Conservation (phyloP, 2,113 vertebrate genomes). For the Anser cygnoides region DNA sequence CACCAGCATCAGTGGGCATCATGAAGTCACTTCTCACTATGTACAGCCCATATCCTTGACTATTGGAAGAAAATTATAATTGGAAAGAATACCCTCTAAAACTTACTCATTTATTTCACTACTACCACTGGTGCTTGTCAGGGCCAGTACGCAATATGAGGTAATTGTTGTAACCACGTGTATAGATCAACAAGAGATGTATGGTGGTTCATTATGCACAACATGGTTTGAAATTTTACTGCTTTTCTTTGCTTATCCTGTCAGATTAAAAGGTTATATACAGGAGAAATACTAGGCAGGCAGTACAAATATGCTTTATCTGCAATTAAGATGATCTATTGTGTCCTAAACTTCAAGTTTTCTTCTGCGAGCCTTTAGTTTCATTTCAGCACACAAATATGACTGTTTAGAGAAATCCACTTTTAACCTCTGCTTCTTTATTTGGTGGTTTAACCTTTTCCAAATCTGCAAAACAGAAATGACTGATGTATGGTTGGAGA, state of each 20-base stretch:
- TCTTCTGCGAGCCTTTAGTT: neutral
- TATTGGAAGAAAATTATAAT: neutral
- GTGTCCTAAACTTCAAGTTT: constrained; percentile 14
- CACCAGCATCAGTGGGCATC: neutral
- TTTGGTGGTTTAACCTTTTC: constrained; percentile 27
- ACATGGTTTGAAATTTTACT: constrained; percentile 5
- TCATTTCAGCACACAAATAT: constrained; percentile 29
- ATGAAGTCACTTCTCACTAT: neutral
- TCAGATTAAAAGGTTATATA: neutral
- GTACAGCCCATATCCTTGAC: neutral
- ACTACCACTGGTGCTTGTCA: neutral
- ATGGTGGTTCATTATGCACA: neutral
- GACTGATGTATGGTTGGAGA: neutral
- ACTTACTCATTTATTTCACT: neutral
- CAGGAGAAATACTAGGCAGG: neutral
- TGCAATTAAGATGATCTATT: neutral
- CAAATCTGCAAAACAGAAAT: constrained; percentile 47
- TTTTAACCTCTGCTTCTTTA: constrained; percentile 35
- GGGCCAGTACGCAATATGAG: neutral
- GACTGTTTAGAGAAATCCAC: constrained; percentile 28
- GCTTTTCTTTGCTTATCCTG: neutral
- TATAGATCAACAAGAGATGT: neutral
- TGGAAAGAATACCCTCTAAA: neutral
- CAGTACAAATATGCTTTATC: constrained; percentile 9
- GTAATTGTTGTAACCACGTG: neutral